Conservation (phyloP, 2,113 vertebrate genomes). For the Calypte anna region DNA sequence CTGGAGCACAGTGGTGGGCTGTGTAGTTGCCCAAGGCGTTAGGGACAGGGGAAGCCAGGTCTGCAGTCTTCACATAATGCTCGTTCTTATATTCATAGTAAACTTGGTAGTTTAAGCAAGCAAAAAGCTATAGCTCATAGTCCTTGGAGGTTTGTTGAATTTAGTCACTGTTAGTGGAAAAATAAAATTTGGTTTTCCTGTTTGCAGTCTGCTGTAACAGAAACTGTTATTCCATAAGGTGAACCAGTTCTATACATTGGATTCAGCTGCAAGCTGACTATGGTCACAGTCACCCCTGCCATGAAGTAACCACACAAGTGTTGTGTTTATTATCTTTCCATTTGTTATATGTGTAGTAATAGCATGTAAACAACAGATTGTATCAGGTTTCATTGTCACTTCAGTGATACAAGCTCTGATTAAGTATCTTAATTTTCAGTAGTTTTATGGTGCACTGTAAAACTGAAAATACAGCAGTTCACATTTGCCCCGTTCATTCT, state of each 20-base stretch:
- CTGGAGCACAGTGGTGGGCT: background rate
- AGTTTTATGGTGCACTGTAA: background rate
- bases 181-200: background rate
- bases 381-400: background rate
- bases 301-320: background rate
- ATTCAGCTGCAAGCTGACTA: background rate
- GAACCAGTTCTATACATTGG: fast-evolving
- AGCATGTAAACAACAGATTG: background rate
- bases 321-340: background rate
- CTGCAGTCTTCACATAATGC: background rate
- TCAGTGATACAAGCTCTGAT: background rate
- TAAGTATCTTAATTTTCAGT: background rate
- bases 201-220: background rate
- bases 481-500: background rate
- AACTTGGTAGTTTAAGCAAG: background rate
- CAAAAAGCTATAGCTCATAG: background rate
- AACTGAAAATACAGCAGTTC: background rate
- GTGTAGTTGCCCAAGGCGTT: background rate
- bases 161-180: background rate
- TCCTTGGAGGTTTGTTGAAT: background rate
- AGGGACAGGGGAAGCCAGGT: background rate
- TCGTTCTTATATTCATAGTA: background rate
- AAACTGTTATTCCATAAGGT: background rate
- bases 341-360: background rate
- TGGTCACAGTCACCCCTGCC: background rate